Conservation (phyloP, 2,888 invertebrate species). For the Miltochrista miniata region DNA sequence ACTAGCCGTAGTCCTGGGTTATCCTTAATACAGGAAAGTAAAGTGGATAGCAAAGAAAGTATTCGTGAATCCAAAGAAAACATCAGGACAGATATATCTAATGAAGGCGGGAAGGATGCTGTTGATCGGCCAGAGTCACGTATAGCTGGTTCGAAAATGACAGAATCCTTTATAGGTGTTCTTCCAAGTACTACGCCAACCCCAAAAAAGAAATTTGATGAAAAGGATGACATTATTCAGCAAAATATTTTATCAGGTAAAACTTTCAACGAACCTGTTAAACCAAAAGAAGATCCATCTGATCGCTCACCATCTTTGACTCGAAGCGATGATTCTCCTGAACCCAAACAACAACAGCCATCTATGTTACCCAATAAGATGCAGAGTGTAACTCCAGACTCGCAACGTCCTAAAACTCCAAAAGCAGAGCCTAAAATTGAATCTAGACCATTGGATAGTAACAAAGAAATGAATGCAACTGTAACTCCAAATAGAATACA, state of each 20-base stretch:
- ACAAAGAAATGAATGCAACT: slow-evolving; percentile 45
- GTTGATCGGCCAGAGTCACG: slow-evolving; percentile 74
- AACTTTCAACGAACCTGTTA: slow-evolving; percentile 40
- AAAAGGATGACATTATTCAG: slow-evolving; percentile 73
- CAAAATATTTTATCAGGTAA: slow-evolving; percentile 60
- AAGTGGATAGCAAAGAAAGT: slow-evolving; percentile 72
- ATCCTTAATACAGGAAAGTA: slow-evolving; percentile 76
- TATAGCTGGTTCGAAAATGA: slow-evolving; percentile 75
- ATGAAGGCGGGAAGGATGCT: slow-evolving; percentile 55
- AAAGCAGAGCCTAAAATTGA: slow-evolving; percentile 61
- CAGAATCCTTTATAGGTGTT: slow-evolving; percentile 76
- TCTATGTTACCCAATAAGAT: slow-evolving; percentile 52
- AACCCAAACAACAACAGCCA: slow-evolving; percentile 60
- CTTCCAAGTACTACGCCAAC: slow-evolving; percentile 58
- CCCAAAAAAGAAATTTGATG: slow-evolving; percentile 67
- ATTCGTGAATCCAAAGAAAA: slow-evolving; percentile 72
- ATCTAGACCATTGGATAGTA: slow-evolving; percentile 33
- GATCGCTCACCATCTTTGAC: slow-evolving; percentile 79
- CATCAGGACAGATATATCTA: slow-evolving; percentile 62
- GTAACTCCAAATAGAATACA: slow-evolving; percentile 50
- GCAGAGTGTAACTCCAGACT: slow-evolving; percentile 59
- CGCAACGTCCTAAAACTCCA: slow-evolving; percentile 69
- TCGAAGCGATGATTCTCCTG: slow-evolving; percentile 78
- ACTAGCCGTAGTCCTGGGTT: slow-evolving; percentile 67
- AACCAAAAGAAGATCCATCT: slow-evolving; percentile 61